Base-by-base conservation (phyloP, 2,888 invertebrate species). In the Neoitamus cyanurus region DNA sequence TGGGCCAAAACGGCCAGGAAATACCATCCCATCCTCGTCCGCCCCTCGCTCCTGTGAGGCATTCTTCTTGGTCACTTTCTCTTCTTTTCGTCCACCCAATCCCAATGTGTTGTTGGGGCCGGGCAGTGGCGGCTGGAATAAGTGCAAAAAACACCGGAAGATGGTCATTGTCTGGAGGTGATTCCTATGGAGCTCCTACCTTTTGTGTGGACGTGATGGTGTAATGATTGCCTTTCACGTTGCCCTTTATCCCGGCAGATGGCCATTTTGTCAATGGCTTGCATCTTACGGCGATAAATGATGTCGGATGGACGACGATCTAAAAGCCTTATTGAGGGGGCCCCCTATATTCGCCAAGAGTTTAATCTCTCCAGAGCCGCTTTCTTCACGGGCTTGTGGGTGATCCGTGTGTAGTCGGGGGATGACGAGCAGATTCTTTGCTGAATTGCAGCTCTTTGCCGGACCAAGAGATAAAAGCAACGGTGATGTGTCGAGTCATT, bases 81-180 rank as follows among this genome's bases (percentile, higher is more conserved):
- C 28, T 36, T 20, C 11, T 80, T 34, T 80, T 30, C 25, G 46
- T 34, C 25, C 72, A 70, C 28, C 58, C 31, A 30, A 83, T 42
- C 15, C 42, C 42, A 72, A 30, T 15, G 34, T 28, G 37, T 83
- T 30, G 15, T 83, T 13, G 48, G 20, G 20, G 30, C 15, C 25
- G 7, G 58, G 58, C 15, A 15, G 6, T 20, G 25, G 25, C 15
- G 58, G 9, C 58, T 58, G 15, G 34, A 36, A 80, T 15, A 34
- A 34, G 83, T 31, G 37, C 31, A 36, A 31, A 83, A 73, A 83
- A 72, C 46, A 73, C 73, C 72, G 72, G 72, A 73, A 83, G 37
- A 37, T 83, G 83, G 83, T 46, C 83, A 83, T 83, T 83, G 83
- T 83, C 83, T 83, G 83, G 80, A 80, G 68, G 80, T 80, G 80